A percentile compares a stretch with the other conserved stretches of the same genome.
Evolutionary conservation across 2,113 vertebrate genomes (phyloP).

Genomic region (Polypterus bichir): DNA sequence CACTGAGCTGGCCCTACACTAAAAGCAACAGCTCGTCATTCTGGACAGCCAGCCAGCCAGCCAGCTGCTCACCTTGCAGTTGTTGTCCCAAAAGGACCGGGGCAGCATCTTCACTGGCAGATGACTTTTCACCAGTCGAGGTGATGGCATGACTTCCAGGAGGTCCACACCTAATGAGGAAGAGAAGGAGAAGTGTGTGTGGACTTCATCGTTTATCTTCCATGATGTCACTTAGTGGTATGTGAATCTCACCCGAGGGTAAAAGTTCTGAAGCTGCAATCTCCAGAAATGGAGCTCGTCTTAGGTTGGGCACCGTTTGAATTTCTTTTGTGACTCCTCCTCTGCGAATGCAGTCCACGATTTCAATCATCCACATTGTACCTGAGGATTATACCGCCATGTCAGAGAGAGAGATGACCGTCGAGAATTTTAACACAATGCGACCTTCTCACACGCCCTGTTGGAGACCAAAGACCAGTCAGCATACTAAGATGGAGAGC

Average conservation of each 20-base stretch:
- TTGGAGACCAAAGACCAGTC: too few species aligned
- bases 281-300: slow-evolving; percentile 37
- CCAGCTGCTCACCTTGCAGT: slow-evolving; percentile 38
- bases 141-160: slow-evolving; percentile 18
- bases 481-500: too few species aligned
- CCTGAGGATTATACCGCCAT: slow-evolving; percentile 18
- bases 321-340: slow-evolving; percentile 29
- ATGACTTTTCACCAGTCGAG: slow-evolving; percentile 37
- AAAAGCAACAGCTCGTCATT: too few species aligned
- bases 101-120: slow-evolving; percentile 33
- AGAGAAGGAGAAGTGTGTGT: not conserved
- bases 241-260: slow-evolving; percentile 4
- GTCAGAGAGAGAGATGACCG: too few species aligned
- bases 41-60: too few species aligned
- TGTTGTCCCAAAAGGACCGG: slow-evolving; percentile 37
- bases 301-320: slow-evolving; percentile 16
- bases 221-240: not conserved
- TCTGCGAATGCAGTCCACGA: slow-evolving; percentile 6
- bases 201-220: not conserved
- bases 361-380: slow-evolving; percentile 39
- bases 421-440: too few species aligned
- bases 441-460: too few species aligned
- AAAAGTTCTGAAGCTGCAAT: slow-evolving; percentile 6
- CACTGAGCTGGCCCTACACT: too few species aligned
- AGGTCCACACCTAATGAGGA: too few species aligned